Conservation (phyloP, 1,140 invertebrate species). For the Diabrotica undecimpunctata region DNA sequence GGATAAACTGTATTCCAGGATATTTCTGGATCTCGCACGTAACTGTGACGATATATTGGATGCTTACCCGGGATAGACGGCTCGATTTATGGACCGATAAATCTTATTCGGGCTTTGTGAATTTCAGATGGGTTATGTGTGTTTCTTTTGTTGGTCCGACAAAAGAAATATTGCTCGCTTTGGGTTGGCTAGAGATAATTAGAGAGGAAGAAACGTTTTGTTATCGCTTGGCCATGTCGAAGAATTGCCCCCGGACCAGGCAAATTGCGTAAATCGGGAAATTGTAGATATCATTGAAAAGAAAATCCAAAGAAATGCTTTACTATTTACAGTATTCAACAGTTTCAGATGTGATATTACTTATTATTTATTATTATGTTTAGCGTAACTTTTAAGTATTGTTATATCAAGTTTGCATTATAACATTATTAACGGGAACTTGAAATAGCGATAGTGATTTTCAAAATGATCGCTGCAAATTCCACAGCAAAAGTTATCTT, state of each 20-base stretch:
- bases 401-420: no score
- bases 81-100: conserved; percentile 36
- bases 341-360: no score
- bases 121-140: conserved; percentile 22
- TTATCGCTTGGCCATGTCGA: conserved; percentile 10
- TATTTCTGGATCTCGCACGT: conserved; percentile 27
- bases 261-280: background rate
- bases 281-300: no score
- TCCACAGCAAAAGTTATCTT: no score
- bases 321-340: no score
- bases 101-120: conserved; percentile 26
- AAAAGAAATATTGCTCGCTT: conserved; percentile 15
- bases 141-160: conserved; percentile 23
- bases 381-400: no score
- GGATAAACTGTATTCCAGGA: conserved; percentile 28
- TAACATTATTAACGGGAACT: no score
- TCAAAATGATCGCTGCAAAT: no score
- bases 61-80: conserved; percentile 33
- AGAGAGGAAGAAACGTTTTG: conserved; percentile 4
- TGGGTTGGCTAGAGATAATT: conserved; percentile 16
- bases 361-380: no score
- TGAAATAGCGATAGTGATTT: no score
- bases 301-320: no score
- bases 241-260: background rate
- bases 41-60: conserved; percentile 40